Conservation (phyloP, 2,888 invertebrate species). For the Andrena haemorrhoa region DNA sequence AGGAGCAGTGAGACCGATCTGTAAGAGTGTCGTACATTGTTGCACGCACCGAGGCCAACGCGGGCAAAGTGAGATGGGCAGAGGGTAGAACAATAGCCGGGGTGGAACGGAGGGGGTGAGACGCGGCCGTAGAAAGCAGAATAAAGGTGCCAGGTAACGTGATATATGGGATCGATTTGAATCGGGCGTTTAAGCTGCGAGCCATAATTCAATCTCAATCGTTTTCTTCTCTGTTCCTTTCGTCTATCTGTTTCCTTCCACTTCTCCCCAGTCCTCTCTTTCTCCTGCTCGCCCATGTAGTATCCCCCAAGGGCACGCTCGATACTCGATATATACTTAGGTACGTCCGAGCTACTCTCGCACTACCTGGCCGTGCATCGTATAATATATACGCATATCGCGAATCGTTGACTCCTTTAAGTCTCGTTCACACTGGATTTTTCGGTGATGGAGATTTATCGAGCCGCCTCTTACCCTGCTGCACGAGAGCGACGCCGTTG, state of each 20-base stretch:
- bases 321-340: slow-evolving; percentile 67
- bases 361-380: slow-evolving; percentile 52
- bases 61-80: slow-evolving; percentile 3
- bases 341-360: slow-evolving; percentile 65
- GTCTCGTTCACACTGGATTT: slow-evolving; percentile 50
- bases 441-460: slow-evolving; percentile 40
- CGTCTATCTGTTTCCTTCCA: slow-evolving; percentile 43
- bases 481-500: not conserved
- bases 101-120: slow-evolving; percentile 32
- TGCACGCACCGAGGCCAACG: slow-evolving; percentile 28
- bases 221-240: slow-evolving; percentile 52
- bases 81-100: slow-evolving; percentile 66
- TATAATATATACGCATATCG: slow-evolving; percentile 58
- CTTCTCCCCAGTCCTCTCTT: slow-evolving; percentile 17
- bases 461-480: not conserved
- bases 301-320: slow-evolving; percentile 65
- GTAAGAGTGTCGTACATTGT: slow-evolving; percentile 20
- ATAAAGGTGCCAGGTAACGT: slow-evolving; percentile 75
- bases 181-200: slow-evolving; percentile 69
- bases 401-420: slow-evolving; percentile 59
- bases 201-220: slow-evolving; percentile 71
- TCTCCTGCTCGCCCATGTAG: slow-evolving; percentile 25
- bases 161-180: slow-evolving; percentile 77
- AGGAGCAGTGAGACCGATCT: slow-evolving; percentile 23
- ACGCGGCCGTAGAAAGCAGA: slow-evolving; percentile 68